Evolutionary conservation across 2,888 invertebrate species (phyloP).

Genomic region (Oscheius onirici): DNA sequence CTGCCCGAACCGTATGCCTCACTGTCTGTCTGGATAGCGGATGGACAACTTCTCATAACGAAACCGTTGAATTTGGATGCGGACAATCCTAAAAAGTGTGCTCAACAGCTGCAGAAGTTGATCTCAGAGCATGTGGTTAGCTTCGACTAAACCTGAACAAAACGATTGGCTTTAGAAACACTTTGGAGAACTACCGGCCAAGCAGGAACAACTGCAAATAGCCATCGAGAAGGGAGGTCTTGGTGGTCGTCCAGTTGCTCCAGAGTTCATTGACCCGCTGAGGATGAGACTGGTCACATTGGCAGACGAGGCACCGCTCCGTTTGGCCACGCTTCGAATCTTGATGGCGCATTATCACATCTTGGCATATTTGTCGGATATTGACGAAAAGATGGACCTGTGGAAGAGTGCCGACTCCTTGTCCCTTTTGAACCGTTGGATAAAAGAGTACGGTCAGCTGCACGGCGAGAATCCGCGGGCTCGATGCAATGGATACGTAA

Average conservation of each 20-base stretch:
- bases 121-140: slow-evolving; percentile 44
- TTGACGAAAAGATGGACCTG: slow-evolving; percentile 61
- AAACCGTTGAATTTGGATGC: slow-evolving; percentile 45
- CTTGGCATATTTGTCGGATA: slow-evolving; percentile 58
- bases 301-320: slow-evolving; percentile 58
- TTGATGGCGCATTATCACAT: slow-evolving; percentile 62
- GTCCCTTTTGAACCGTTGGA: slow-evolving; percentile 62
- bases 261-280: slow-evolving; percentile 62
- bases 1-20: slow-evolving; percentile 57
- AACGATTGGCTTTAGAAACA: slow-evolving; percentile 45
- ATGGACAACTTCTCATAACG: slow-evolving; percentile 49
- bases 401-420: slow-evolving; percentile 61
- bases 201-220: slow-evolving; percentile 43
- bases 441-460: slow-evolving; percentile 60
- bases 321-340: slow-evolving; percentile 56
- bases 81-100: slow-evolving; percentile 46
- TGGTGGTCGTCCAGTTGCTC: slow-evolving; percentile 53
- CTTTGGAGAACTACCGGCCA: slow-evolving; percentile 44
- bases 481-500: slow-evolving; percentile 48
- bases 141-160: neutral
- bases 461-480: slow-evolving; percentile 59
- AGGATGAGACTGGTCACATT: slow-evolving; percentile 54
- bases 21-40: slow-evolving; percentile 51
- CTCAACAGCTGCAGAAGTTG: slow-evolving; percentile 39
- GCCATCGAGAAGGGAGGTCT: slow-evolving; percentile 49